These are phyloP conservation scores for Hyposoter didymator DNA, from an alignment of 2,888 invertebrate genomes.

Conservation along the genomic window DNA sequence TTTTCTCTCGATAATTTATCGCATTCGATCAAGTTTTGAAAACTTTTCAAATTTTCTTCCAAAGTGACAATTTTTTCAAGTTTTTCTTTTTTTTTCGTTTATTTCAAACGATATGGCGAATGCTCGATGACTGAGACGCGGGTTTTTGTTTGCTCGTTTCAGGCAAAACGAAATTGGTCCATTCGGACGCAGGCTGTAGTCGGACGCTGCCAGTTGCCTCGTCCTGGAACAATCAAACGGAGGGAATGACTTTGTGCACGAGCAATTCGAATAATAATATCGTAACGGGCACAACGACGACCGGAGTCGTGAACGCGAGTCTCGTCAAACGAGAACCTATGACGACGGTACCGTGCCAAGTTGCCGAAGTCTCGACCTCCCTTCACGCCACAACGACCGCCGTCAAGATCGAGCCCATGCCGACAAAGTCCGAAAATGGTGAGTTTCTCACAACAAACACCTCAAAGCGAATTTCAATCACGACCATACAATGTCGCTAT, in stretches of 20 bases:
- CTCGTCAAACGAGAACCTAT: conserved; percentile 89
- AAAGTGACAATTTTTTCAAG: not conserved
- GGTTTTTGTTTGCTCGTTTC: conserved; percentile 46
- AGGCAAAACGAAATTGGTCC: conserved; percentile 81
- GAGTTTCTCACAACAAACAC: conserved; percentile 67
- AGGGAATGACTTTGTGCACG: conserved; percentile 70
- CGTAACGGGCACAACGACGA: conserved; percentile 70
- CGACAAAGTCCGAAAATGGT: conserved; percentile 87
- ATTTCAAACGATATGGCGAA: not conserved
- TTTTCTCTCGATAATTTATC: not conserved
- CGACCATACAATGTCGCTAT: too few species aligned
- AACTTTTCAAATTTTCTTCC: not conserved
- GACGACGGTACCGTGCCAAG: conserved; percentile 86
- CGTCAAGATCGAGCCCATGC: conserved; percentile 88
- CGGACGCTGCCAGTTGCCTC: conserved; percentile 88
- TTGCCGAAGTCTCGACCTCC: conserved; percentile 86
- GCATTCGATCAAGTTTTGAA: not conserved
- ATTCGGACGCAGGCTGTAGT: conserved; percentile 88
- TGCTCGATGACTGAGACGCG: not conserved
- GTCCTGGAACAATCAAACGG: conserved; percentile 85
- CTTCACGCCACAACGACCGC: conserved; percentile 84
- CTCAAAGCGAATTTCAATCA: too few species aligned
- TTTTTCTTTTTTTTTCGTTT: not conserved
- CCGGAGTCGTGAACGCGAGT: conserved; percentile 84
- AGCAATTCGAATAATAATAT: conserved; percentile 68